These are phyloP conservation scores for Eunapius fragilis DNA, from an alignment of 37 sponge, comb jelly and placozoan genomes.

Conservation along the genomic window DNA sequence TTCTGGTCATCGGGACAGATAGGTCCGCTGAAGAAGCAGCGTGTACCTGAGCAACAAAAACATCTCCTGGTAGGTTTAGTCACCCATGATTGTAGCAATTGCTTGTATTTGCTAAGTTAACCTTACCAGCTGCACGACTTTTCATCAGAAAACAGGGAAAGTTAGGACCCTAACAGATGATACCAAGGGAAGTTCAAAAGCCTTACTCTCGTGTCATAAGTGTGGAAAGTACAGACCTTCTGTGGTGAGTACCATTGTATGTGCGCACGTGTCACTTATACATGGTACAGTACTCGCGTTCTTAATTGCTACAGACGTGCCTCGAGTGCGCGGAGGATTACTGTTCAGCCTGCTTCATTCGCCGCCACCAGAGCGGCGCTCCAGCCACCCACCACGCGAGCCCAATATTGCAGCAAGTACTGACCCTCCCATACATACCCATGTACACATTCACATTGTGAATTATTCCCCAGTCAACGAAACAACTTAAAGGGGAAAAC, in stretches of 20 bases:
- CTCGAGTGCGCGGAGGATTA: constrained; percentile 75
- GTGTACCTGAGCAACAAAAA: neutral
- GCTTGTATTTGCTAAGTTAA: no score
- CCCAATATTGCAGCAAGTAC: constrained; percentile 19
- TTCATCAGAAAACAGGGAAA: neutral
- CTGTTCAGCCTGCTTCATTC: constrained; percentile 60
- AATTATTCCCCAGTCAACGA: neutral
- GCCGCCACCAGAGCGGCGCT: constrained; percentile 74
- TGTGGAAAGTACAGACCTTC: constrained; percentile 49
- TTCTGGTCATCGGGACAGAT: constrained; percentile 62
- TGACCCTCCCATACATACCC: no score
- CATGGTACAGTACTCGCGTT: neutral
- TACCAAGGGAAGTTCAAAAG: neutral
- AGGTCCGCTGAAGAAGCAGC: neutral
- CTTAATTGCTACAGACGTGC: constrained; percentile 63
- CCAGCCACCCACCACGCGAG: constrained; percentile 52
- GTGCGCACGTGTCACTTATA: neutral
- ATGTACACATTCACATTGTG: no score
- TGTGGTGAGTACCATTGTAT: constrained; percentile 27
- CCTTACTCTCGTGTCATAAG: constrained; percentile 35
- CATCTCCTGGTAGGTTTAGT: no score
- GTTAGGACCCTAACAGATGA: constrained; percentile 21
- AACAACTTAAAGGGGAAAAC: neutral
- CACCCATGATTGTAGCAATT: no score
- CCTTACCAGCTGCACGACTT: no score